Percentiles rank a stretch among this genome's conserved stretches.
phyloP scores from a whole-genome alignment of 1,140 invertebrate species.

The Aradophagus sp. region DNA sequence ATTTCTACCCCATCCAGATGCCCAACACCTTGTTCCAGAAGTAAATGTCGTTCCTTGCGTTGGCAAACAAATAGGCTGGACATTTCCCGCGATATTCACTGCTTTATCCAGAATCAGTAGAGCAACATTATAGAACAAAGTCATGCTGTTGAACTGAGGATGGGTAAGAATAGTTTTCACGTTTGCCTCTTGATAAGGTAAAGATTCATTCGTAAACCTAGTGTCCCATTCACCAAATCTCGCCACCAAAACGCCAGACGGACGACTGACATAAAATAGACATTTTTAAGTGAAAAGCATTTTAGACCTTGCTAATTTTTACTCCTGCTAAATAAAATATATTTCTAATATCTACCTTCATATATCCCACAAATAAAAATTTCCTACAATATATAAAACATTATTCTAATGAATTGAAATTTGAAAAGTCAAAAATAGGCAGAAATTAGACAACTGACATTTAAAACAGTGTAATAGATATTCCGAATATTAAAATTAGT shows the following conservation, averaged over 20 bases:
- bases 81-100: constrained; percentile 73
- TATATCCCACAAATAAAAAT: no score
- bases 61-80: constrained; percentile 78
- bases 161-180: constrained; percentile 73
- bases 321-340: background rate
- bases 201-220: constrained; percentile 74
- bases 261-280: no score
- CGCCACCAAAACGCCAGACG: constrained; percentile 58
- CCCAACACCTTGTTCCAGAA: constrained; percentile 75
- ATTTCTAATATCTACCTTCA: no score
- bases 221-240: constrained; percentile 74
- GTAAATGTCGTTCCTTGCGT: constrained; percentile 66
- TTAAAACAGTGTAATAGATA: no score
- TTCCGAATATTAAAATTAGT: no score
- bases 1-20: constrained; percentile 83
- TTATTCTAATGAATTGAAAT: no score
- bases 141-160: constrained; percentile 71
- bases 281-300: no score
- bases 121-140: constrained; percentile 79
- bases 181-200: constrained; percentile 75
- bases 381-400: no score
- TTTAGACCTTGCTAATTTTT: no score
- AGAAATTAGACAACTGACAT: no score
- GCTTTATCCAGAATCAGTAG: constrained; percentile 75
- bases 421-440: no score